Conservation (phyloP, 2,888 invertebrate species). For the Altica lythri region DNA sequence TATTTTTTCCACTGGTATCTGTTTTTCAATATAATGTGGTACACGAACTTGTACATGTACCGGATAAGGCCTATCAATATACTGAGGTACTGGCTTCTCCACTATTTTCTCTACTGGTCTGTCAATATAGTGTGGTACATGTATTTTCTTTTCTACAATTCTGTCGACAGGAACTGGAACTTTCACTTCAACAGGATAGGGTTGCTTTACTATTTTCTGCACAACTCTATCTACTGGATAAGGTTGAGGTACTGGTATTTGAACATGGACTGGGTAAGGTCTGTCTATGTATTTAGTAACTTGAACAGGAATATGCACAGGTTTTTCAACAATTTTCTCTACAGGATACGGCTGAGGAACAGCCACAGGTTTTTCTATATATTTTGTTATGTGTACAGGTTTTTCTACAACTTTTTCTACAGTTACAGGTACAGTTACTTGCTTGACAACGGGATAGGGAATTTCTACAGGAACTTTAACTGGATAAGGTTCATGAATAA, state of each 20-base stretch:
- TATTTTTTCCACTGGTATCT: constrained; percentile 53
- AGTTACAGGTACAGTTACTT: constrained; percentile 48
- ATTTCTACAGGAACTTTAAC: constrained; percentile 52
- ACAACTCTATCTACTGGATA: constrained; percentile 53
- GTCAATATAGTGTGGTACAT: constrained; percentile 60
- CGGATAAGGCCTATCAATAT: constrained; percentile 57
- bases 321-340: constrained; percentile 55
- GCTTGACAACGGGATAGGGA: constrained; percentile 43
- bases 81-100: constrained; percentile 59
- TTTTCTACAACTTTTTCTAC: constrained; percentile 49
- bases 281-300: constrained; percentile 62
- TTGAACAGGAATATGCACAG: constrained; percentile 60
- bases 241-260: constrained; percentile 56
- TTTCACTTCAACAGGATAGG: constrained; percentile 58
- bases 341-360: constrained; percentile 45
- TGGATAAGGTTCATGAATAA: constrained; percentile 49
- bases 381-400: constrained; percentile 52
- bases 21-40: constrained; percentile 60
- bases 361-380: constrained; percentile 55
- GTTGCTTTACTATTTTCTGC: constrained; percentile 49
- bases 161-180: constrained; percentile 60
- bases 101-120: constrained; percentile 62
- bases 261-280: constrained; percentile 49
- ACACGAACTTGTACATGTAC: constrained; percentile 56
- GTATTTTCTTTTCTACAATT: constrained; percentile 51